These are phyloP conservation scores for Dendrolimus kikuchii DNA, from an alignment of 1,140 invertebrate species.

Conservation along the genomic window DNA sequence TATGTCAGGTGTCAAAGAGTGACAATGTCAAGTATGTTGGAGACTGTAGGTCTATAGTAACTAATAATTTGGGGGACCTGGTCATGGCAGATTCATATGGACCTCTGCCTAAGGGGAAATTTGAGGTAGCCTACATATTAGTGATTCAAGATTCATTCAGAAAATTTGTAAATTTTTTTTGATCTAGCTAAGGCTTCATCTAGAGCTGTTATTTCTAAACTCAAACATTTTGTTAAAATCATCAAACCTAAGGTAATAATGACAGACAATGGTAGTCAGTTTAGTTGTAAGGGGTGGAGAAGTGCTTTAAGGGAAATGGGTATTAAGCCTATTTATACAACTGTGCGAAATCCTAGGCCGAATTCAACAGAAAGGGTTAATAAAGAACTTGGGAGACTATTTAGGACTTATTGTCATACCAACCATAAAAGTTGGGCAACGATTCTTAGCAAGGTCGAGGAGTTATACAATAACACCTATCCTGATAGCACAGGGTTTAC, in stretches of 20 bases:
- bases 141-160: conserved; percentile 35
- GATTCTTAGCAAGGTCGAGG: conserved; percentile 2
- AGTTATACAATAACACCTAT: conserved; percentile 34
- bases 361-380: conserved; percentile 34
- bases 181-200: conserved; percentile 27
- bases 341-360: conserved; percentile 29
- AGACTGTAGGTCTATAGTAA: conserved; percentile 13
- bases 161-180: conserved; percentile 39
- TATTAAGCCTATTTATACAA: conserved; percentile 24
- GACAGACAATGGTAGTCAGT: conserved; percentile 23
- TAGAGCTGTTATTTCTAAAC: conserved; percentile 12
- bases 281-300: conserved; percentile 12
- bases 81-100: conserved; percentile 37
- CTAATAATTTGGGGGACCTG: conserved; percentile 23
- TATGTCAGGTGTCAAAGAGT: conserved; percentile 18
- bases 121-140: conserved; percentile 25
- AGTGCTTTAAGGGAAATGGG: conserved; percentile 3
- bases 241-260: conserved; percentile 15
- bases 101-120: conserved; percentile 22
- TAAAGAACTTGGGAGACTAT: conserved; percentile 30
- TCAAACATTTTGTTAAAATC: conserved; percentile 15
- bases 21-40: conserved; percentile 16
- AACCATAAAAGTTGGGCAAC: conserved; percentile 22
- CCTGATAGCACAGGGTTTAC: conserved; percentile 37
- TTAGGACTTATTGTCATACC: conserved; percentile 25